Evolutionary conservation across 2,113 vertebrate genomes (phyloP), one percentile per base, ranked within the genome.

Genomic region (Anguilla japonica): DNA sequence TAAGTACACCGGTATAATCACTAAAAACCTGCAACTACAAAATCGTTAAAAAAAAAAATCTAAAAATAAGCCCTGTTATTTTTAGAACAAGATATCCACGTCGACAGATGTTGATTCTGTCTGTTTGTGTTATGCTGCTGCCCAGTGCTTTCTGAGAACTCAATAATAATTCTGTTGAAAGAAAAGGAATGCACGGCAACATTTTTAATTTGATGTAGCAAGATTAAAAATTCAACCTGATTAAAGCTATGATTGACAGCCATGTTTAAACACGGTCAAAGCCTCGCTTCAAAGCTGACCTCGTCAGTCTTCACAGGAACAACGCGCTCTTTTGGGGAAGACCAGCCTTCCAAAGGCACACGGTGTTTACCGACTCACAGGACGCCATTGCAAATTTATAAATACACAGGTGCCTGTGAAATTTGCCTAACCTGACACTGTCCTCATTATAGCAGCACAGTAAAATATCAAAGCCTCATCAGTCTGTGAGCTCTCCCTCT

Each of bases 221-320:
- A 46, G 43, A 46, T 46, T 9, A 46, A 5, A 46, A 46, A 46
- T 6, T 53, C 50, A 11, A 53, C 3, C 22, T 7, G 3, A 7
- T 80, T 46, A 13, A 46, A 26, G n/a, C 22, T 40, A 16, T 85
- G 84, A 56, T 79, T 81, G 43, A 56, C 16, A 67, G 41, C 75
- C 26, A n/a, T 79, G n/a, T 11, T 56, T 85, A 34, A 81, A 41
- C 78, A 57, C 78, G 40, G n/a, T 83, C 22, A 84, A 84, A 84
- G 57, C 22, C 6, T 50, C 26, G 40, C 41, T 43, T 78, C 22
- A 29, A 46, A 75, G 39, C 20, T n/a, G 26, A 84, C 40, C 43
- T 11, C 50, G 43, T 39, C 46, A 41, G n/a, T 11, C 11, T 0
- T 11, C 50, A 53, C 9, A 11, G 50, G 50, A 53, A 34, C 43